These are phyloP conservation scores for Drosophila tristis DNA, from an alignment of 1,140 invertebrate species.

Conservation along the genomic window DNA sequence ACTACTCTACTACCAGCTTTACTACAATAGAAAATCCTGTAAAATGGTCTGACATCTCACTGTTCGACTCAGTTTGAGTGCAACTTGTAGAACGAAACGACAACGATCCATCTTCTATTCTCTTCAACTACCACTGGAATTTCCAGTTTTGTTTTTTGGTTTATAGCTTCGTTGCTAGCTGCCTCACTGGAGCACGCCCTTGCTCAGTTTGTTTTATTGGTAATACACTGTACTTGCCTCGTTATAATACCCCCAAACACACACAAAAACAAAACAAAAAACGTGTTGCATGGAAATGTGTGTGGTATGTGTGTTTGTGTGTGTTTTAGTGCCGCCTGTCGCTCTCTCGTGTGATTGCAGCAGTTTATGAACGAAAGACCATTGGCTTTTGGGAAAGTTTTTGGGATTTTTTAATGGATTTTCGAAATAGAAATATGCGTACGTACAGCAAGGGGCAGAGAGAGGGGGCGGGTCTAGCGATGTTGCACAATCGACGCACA, in stretches of 20 bases:
- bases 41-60: no score
- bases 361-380: constrained; percentile 31
- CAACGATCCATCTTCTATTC: neutral
- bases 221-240: constrained; percentile 31
- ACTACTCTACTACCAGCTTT: no score
- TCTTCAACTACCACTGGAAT: neutral
- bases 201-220: constrained; percentile 9
- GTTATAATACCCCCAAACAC: constrained; percentile 4
- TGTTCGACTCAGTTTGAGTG: no score
- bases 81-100: no score
- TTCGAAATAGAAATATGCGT: constrained; percentile 21
- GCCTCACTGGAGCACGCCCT: constrained; percentile 24
- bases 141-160: constrained; percentile 12
- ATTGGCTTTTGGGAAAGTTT: constrained; percentile 22
- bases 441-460: no score
- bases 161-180: constrained; percentile 14
- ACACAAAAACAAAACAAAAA: neutral
- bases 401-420: no score
- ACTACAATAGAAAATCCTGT: no score
- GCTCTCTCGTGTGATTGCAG: constrained; percentile 42
- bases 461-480: no score
- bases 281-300: constrained; percentile 48
- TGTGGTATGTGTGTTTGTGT: no score
- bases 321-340: constrained; percentile 26
- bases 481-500: no score